These are phyloP conservation scores for Sarcophaga rosellei DNA, from an alignment of 2,888 invertebrate genomes.

Conservation along the genomic window DNA sequence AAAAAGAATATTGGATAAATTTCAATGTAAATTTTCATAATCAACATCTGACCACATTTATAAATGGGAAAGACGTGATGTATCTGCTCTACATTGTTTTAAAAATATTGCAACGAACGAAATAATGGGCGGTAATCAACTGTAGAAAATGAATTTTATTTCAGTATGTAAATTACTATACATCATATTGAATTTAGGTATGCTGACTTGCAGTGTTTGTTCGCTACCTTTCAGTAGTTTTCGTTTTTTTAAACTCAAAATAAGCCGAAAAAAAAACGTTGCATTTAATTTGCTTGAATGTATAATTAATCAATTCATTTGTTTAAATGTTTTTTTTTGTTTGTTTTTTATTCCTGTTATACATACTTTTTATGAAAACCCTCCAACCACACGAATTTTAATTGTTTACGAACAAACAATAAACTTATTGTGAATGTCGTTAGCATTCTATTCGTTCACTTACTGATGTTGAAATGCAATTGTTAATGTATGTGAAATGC, in stretches of 20 bases:
- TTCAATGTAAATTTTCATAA: not conserved
- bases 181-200: too few species aligned
- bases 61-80: too few species aligned
- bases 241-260: not conserved
- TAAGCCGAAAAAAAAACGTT: not conserved
- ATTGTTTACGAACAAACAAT: conserved; percentile 5
- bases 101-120: too few species aligned
- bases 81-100: too few species aligned
- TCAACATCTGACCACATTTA: too few species aligned
- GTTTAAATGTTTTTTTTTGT: not conserved
- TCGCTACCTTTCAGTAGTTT: too few species aligned
- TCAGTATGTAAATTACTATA: too few species aligned
- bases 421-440: not conserved
- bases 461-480: not conserved
- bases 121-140: too few species aligned
- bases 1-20: not conserved
- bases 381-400: not conserved
- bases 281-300: not conserved
- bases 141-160: too few species aligned
- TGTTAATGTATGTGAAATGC: not conserved
- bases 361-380: too few species aligned
- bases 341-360: not conserved
- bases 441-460: not conserved
- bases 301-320: not conserved
- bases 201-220: too few species aligned